Percentiles rank a stretch among this genome's conserved stretches.
phyloP scores from a whole-genome alignment of 92 coral and sea anemone species.

The Parazoanthus atlanticus region DNA sequence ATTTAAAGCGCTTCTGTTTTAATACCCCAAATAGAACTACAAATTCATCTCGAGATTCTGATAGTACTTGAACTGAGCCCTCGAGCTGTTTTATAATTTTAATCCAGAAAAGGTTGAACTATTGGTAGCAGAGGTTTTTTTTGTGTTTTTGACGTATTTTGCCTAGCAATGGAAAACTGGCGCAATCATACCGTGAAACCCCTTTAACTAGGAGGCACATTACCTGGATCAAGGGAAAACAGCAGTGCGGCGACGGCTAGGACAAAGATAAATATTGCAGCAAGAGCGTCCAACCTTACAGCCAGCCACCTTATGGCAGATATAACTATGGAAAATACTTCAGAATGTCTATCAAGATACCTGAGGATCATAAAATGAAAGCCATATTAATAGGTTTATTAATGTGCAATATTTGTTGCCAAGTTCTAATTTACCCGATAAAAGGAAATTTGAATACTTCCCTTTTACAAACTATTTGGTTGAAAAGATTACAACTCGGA shows the following conservation, averaged over 20 bases:
- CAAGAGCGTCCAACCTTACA: constrained; percentile 25
- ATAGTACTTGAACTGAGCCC: too few species aligned
- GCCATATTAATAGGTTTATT: neutral
- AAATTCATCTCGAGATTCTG: too few species aligned
- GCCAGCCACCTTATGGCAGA: constrained; percentile 44
- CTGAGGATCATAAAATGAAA: constrained; percentile 9
- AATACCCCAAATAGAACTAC: too few species aligned
- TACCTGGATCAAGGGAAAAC: constrained; percentile 51
- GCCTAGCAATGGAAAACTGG: neutral
- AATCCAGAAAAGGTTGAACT: too few species aligned
- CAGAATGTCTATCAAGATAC: constrained; percentile 42
- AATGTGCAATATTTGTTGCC: neutral
- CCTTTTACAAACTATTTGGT: neutral
- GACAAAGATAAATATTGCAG: constrained; percentile 20
- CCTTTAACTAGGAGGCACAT: neutral
- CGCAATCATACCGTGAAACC: neutral
- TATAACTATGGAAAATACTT: constrained; percentile 36
- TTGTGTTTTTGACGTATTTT: neutral
- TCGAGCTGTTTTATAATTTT: too few species aligned
- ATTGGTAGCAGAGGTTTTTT: neutral
- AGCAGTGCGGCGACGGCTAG: constrained; percentile 23
- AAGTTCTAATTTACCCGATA: neutral
- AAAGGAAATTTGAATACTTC: neutral
- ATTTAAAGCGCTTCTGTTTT: too few species aligned
- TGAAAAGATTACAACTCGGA: neutral